Percentiles rank a stretch among this genome's conserved stretches.
phyloP scores from a whole-genome alignment of 2,888 invertebrate species.

The Caenorhabditis drosophilae region DNA sequence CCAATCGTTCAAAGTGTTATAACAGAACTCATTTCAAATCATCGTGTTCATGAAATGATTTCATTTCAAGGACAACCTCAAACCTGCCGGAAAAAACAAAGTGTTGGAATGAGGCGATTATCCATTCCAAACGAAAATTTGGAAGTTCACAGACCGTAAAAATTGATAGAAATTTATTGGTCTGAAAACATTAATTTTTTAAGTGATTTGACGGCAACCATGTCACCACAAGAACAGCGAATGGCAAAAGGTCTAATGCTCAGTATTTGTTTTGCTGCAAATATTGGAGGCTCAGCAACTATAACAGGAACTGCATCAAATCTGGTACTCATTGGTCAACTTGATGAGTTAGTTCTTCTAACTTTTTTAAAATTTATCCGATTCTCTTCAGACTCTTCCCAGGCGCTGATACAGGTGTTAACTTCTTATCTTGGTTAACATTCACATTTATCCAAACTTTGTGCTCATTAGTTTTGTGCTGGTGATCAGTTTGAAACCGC shows the following conservation, averaged over 20 bases:
- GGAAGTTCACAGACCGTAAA: slow-evolving; percentile 40
- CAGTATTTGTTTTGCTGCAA: slow-evolving; percentile 63
- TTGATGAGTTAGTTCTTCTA: slow-evolving; percentile 49
- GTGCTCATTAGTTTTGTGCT: slow-evolving; percentile 48
- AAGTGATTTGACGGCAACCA: slow-evolving; percentile 33
- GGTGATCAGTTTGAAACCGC: slow-evolving; percentile 27
- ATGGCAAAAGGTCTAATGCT: slow-evolving; percentile 63
- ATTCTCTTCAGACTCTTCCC: slow-evolving; percentile 49
- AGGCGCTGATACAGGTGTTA: slow-evolving; percentile 56
- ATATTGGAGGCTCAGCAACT: slow-evolving; percentile 64
- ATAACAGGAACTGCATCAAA: slow-evolving; percentile 66
- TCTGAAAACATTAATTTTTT: slow-evolving; percentile 1
- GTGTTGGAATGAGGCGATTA: slow-evolving; percentile 47
- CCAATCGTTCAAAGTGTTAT: slow-evolving; percentile 61
- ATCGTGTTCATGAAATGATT: slow-evolving; percentile 43
- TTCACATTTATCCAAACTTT: slow-evolving; percentile 59
- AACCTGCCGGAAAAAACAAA: slow-evolving; percentile 25
- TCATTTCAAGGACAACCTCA: slow-evolving; percentile 33
- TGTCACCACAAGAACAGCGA: slow-evolving; percentile 44
- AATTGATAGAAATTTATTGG: not conserved
- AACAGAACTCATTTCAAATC: slow-evolving; percentile 52
- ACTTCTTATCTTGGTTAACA: slow-evolving; percentile 61
- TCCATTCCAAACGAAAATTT: slow-evolving; percentile 46
- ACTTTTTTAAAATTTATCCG: not conserved
- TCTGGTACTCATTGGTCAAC: slow-evolving; percentile 58